Evolutionary conservation across 2,113 vertebrate genomes (phyloP), one percentile per base, ranked within the genome.

Genomic region (Siphamia tubifer): DNA sequence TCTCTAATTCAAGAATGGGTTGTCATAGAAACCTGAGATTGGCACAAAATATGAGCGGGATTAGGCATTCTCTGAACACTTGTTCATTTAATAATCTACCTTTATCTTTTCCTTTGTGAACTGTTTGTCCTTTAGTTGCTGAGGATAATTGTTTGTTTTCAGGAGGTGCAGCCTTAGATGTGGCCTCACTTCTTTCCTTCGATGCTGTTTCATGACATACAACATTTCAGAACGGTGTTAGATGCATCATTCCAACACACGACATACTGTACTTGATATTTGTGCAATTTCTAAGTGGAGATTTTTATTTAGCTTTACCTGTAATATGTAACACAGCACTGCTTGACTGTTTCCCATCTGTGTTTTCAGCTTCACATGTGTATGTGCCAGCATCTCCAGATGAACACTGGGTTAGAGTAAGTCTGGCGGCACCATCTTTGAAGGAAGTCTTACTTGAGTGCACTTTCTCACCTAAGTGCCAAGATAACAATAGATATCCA

Each of bases 281-380:
- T 47, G 30, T 6, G 7, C 8, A 21, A 2, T 44, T 17, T 38
- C 5, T 21, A 48, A 8, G 8, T 5, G 0, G 7, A 12, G 19
- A 1, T 6, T 13, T 12, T 2, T 6, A 3, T 12, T 12, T 15
- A 10, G 16, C 10, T 44, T 56, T 70, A 86, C 77, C 83, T 78
- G 12, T 80, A 19, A 79, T 12, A 2, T 49, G 63, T 24, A 83
- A 15, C 9, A 5, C 15, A 4, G 68, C 83, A 10, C 35, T 43
- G 54, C 65, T 68, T 0, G 60, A 62, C 47, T 28, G 55, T 42
- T 48, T 75, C 27, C 81, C 79, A 1, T 67, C 82, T 16, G 30
- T 4, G 5, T 78, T 85, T 54, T 86, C 77, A 9, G 67, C 77
- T 4, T 12, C 11, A 27, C 83, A 86, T 11, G 72, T 79, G 13